A percentile compares a stretch with the other conserved stretches of the same genome.
These are phyloP conservation scores for Pseudobourletiella spinata DNA, from an alignment of 1,140 invertebrate genomes.

Conservation along the genomic window DNA sequence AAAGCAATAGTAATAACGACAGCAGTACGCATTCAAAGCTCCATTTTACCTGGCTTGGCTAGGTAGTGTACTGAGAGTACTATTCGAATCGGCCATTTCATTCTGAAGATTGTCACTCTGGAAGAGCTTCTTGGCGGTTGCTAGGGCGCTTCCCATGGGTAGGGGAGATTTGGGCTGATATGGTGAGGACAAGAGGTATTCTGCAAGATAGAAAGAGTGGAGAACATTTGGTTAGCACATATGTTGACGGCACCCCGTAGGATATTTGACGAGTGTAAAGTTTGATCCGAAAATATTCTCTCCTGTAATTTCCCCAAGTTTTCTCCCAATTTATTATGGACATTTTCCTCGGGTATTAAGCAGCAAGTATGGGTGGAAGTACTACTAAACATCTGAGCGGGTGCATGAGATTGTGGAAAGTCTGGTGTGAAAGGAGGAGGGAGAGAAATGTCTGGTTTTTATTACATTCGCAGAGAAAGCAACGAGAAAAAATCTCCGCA, in stretches of 20 bases:
- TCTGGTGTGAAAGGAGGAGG: background rate
- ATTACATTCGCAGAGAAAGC: background rate
- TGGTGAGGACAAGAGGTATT: conserved; percentile 36
- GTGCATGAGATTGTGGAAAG: too few species aligned
- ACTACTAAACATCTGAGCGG: too few species aligned
- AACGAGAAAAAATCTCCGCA: background rate
- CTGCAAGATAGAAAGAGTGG: conserved; percentile 25
- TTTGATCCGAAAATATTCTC: too few species aligned
- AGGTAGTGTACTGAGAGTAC: conserved; percentile 33
- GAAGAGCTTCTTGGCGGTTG: conserved; percentile 37
- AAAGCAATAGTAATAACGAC: too few species aligned
- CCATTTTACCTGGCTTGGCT: conserved; percentile 35
- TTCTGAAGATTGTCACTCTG: conserved; percentile 35
- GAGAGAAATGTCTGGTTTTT: conserved; percentile 2
- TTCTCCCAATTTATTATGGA: too few species aligned
- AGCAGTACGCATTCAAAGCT: too few species aligned
- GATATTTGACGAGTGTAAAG: too few species aligned
- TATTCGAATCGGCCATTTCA: conserved; percentile 34
- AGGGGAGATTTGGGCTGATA: conserved; percentile 36
- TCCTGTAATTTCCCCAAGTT: too few species aligned
- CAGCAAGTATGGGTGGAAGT: too few species aligned
- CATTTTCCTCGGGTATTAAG: too few species aligned
- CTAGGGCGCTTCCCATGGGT: conserved; percentile 28
- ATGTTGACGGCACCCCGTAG: too few species aligned
- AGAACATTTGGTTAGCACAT: conserved; percentile 5